Conservation (phyloP, 1,140 invertebrate genomes). For the Cotesia chilonis region DNA sequence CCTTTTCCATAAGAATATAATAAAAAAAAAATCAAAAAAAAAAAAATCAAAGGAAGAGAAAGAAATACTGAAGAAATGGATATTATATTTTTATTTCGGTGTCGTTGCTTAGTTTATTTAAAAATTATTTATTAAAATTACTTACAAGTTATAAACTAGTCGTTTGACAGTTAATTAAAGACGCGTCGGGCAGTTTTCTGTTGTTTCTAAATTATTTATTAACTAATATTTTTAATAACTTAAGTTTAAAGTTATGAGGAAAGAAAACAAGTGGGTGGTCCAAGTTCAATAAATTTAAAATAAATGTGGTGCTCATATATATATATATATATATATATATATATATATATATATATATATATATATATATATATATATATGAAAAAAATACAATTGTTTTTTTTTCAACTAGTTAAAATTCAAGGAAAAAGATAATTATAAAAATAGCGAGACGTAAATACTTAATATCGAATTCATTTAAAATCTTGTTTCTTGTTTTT, state of each 20-base stretch:
- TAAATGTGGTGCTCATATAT: slow-evolving; percentile 2
- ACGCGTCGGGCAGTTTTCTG: slow-evolving; percentile 27
- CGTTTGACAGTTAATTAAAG: slow-evolving; percentile 17
- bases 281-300: slow-evolving; percentile 26
- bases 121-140: slow-evolving; percentile 2
- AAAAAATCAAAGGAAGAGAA: slow-evolving; percentile 17
- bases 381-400: neutral
- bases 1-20: slow-evolving; percentile 20
- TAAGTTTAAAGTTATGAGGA: neutral
- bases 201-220: slow-evolving; percentile 22
- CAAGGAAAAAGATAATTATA: neutral
- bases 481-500: neutral
- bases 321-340: neutral
- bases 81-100: neutral
- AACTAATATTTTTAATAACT: slow-evolving; percentile 3
- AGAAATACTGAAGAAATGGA: slow-evolving; percentile 4
- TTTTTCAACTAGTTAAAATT: neutral
- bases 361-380: neutral
- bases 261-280: slow-evolving; percentile 20
- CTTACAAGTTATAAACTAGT: neutral
- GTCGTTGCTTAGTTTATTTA: slow-evolving; percentile 15
- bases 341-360: neutral
- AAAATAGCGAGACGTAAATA: slow-evolving; percentile 15
- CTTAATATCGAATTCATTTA: neutral
- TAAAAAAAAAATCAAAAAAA: slow-evolving; percentile 5